phyloP scores from a whole-genome alignment of 2,888 invertebrate species.

The Diadegma fenestrale region DNA sequence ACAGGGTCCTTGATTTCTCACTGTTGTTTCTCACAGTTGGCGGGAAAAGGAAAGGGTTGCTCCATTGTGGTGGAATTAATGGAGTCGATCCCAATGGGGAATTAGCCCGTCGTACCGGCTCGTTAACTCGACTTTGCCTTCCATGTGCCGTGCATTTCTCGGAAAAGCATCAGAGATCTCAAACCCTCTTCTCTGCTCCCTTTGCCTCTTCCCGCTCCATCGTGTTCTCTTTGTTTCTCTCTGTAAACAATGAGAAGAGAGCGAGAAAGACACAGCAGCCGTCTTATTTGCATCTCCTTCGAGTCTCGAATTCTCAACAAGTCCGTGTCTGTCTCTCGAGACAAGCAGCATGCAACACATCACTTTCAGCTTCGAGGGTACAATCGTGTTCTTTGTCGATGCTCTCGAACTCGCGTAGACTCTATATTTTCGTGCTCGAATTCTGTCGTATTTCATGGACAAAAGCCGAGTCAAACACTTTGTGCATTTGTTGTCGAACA shows the following conservation, averaged over 20 bases:
- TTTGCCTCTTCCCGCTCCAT: neutral
- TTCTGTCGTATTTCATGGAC: constrained; percentile 13
- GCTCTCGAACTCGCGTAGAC: constrained; percentile 32
- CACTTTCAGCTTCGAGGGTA: constrained; percentile 22
- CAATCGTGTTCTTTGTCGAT: constrained; percentile 16
- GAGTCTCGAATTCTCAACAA: constrained; percentile 51
- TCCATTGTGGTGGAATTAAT: constrained; percentile 63
- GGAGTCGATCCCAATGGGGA: constrained; percentile 49
- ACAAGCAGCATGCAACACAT: constrained; percentile 41
- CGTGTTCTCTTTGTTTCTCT: neutral
- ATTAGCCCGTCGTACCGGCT: constrained; percentile 52
- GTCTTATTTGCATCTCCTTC: constrained; percentile 64
- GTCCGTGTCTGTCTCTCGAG: constrained; percentile 48
- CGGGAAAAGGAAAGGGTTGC: constrained; percentile 29
- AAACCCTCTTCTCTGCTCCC: neutral
- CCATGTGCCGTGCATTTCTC: constrained; percentile 11
- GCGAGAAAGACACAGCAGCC: constrained; percentile 1
- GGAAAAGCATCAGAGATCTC: constrained; percentile 14
- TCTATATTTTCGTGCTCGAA: constrained; percentile 5
- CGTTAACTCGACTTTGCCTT: constrained; percentile 48
- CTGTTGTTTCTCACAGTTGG: constrained; percentile 38
- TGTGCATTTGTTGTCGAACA: neutral
- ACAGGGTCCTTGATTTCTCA: constrained; percentile 25
- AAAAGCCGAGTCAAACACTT: constrained; percentile 50
- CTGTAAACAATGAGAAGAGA: constrained; percentile 12